Percentiles rank a stretch among this genome's conserved stretches.
These are phyloP conservation scores for Eulemur mongoz DNA, from an alignment of 2,797 vertebrate species.

Conservation along the genomic window DNA sequence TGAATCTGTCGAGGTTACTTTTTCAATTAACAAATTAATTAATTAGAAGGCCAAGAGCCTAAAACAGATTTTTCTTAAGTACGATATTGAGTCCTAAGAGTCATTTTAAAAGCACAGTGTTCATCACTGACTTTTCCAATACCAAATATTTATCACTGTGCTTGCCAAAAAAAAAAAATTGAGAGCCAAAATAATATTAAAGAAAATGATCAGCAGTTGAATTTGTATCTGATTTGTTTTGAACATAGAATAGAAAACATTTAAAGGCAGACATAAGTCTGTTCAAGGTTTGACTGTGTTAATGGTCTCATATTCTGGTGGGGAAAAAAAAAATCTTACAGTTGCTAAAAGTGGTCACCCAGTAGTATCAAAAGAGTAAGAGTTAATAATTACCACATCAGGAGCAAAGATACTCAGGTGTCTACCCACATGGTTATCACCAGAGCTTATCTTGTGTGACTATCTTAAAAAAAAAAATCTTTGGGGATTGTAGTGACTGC, in stretches of 20 bases:
- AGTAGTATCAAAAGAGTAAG: not conserved
- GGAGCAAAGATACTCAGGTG: not conserved
- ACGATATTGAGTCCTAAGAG: conserved; percentile 12
- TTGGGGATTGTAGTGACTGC: not conserved
- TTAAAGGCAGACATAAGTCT: not conserved
- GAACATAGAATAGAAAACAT: not conserved
- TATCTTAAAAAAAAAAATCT: not conserved
- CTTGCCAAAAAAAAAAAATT: not conserved
- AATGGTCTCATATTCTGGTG: not conserved
- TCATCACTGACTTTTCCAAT: not conserved
- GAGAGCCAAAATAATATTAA: not conserved
- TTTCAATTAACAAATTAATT: conserved; percentile 38
- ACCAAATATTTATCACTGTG: not conserved
- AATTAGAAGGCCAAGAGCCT: conserved; percentile 15
- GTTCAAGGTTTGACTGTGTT: not conserved
- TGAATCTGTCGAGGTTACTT: not conserved
- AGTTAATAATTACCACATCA: not conserved
- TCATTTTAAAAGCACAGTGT: not conserved
- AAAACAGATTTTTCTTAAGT: conserved; percentile 36
- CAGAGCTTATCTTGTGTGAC: not conserved
- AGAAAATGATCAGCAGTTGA: not conserved
- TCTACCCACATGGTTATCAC: not conserved
- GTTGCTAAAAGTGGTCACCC: conserved; percentile 4
- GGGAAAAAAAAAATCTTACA: not conserved
- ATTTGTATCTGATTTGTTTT: conserved; percentile 38